Conservation (phyloP, 2,113 vertebrate species). For the Cynopterus brachyotis region DNA sequence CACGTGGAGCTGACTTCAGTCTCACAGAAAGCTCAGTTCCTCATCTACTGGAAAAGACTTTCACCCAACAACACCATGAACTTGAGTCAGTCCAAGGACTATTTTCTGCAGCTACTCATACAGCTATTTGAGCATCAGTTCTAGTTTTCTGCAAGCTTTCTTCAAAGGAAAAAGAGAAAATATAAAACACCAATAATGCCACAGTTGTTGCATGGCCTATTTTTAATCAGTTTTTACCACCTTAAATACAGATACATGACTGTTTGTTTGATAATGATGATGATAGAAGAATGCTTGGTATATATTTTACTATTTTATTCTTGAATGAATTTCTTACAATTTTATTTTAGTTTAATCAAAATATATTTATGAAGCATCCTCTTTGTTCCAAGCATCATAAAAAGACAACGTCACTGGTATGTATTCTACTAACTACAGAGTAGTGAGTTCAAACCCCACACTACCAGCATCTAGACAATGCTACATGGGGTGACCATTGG, state of each 20-base stretch:
- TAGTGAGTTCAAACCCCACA: background rate
- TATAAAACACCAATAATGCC: background rate
- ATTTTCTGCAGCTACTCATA: too few relatives aligned
- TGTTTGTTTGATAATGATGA: background rate
- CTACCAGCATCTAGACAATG: background rate
- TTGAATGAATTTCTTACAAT: background rate
- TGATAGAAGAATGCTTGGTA: background rate
- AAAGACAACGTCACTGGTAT: background rate
- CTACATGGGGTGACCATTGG: accelerated
- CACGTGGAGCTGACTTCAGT: background rate
- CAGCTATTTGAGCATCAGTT: background rate
- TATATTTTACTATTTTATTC: background rate
- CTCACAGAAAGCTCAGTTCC: background rate
- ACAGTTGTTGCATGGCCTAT: background rate
- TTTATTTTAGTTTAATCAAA: constrained; percentile 4
- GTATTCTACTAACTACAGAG: background rate
- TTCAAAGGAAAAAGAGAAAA: background rate
- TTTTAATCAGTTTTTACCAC: background rate
- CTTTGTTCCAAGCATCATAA: background rate
- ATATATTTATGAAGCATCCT: background rate
- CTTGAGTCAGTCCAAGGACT: background rate
- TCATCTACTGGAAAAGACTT: background rate
- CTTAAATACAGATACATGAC: background rate
- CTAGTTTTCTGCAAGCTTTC: background rate
- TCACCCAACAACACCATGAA: background rate